Evolutionary conservation across 2,888 invertebrate genomes (phyloP).

Genomic region (Hydrotaea cyrtoneurina): DNA sequence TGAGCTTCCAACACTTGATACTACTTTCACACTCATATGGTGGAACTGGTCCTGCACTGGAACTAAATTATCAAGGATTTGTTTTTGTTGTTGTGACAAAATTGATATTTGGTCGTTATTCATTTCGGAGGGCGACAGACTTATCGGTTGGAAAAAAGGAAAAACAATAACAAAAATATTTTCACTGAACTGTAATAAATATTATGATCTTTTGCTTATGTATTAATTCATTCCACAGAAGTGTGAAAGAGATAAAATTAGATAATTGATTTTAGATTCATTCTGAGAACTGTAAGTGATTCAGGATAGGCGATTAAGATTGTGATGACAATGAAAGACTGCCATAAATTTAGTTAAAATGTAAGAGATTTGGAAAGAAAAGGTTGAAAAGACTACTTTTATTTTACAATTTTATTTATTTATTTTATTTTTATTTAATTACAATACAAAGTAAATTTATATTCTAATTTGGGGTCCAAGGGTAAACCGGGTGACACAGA

Average conservation of each 20-base stretch:
- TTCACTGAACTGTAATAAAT: conserved; percentile 3
- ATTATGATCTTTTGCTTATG: background rate
- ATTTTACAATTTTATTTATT: no score
- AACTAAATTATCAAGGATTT: background rate
- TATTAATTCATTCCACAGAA: background rate
- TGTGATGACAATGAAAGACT: no score
- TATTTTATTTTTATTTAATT: no score
- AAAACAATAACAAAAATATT: conserved; percentile 4
- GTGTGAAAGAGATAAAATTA: background rate
- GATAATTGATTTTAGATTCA: background rate
- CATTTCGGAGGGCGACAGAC: background rate
- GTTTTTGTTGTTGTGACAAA: conserved; percentile 10
- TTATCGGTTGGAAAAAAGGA: background rate
- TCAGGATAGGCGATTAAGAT: no score
- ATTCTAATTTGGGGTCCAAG: no score
- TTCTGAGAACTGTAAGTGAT: background rate
- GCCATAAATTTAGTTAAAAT: no score
- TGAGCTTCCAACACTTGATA: background rate
- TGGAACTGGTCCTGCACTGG: background rate
- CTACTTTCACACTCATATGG: background rate
- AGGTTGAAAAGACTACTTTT: no score
- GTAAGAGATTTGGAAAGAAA: no score
- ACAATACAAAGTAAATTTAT: no score
- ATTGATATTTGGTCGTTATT: conserved; percentile 3
- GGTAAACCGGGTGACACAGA: no score